Base-by-base conservation (phyloP, 37 sponge, comb jelly and placozoan species). In the Halichondria panicea region DNA sequence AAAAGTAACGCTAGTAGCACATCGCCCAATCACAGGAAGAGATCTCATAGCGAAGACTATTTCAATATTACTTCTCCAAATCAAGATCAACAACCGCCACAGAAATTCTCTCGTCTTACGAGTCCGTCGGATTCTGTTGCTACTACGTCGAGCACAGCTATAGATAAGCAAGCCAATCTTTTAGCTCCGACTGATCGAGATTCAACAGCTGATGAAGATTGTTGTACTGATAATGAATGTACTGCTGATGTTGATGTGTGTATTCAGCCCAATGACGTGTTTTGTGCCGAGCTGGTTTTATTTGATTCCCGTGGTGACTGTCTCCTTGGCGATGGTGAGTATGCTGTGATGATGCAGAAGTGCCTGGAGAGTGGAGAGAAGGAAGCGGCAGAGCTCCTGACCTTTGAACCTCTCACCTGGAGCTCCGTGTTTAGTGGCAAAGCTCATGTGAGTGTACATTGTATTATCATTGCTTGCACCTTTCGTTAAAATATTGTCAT, bases 291-390 rank as follows among this genome's bases (percentile, higher is more conserved):
- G 66, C 72, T 90, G 42, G 82, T 77, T 2, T 74, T 81, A 32
- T 90, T 76, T 58, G 91, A 90, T 67, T 90, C 91, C 7, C 30
- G 86, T 2, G 75, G 75, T 19, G 63, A 67, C 25, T 86, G 92
- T 42, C 80, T 91, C 37, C 69, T 91, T 0, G 48, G 75, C 3
- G 81, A 81, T 45, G 92, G 92, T 0, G 57, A 86, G 43, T 86
- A 86, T 48, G 37, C 77, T 18, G 4, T 91, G 15, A 56, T 74
- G 27, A 61, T 91, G 85, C 71, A 74, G 63, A 55, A 42, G 9
- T 66, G 72, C 42, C 28, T 34, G 13, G 25, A 38, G 25, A 55
- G 43, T 2, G 48, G 38, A 0, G 74, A 66, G 36, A 22, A 52
- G 39, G 31, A 53, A 4, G 40, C 12, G 13, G 15, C 41, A 0